Evolutionary conservation across 2,797 vertebrate species (phyloP), one percentile per base, ranked within the genome.

Genomic region (Mionectes olivaceus): DNA sequence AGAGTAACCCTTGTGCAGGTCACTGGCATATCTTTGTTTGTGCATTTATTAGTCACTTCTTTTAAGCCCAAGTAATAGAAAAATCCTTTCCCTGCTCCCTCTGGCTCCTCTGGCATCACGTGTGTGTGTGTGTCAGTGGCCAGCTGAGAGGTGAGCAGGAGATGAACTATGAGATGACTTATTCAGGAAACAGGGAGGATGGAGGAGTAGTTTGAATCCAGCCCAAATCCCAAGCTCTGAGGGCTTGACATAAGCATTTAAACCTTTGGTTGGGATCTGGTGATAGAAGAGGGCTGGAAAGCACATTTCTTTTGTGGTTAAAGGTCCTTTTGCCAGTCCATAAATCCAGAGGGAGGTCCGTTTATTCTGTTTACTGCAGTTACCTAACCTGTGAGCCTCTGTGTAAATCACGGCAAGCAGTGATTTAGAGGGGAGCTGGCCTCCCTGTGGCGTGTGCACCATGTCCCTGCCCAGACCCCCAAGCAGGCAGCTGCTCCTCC

Each of bases 291-390:
- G 73, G 39, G 70, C 84, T 95, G 92, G 59, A 59, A 96, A 80
- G 75, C 47, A 41, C 80, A 63, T 94, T 92, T 97, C 95, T 96
- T 94, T 91, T 83, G 88, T 93, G 93, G 96, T 93, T 95, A 97
- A 97, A 97, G 97, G 94, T 94, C 94, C 91, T 95, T 94, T 97
- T 97, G 94, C 95, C 91, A 94, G 96, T 95, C 95, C 97, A 98
- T 98, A 98, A 98, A 98, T 98, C 96, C 86, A 56, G 79, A 80
- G 90, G 47, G 83, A 97, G 86, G 95, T 96, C 95, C 96, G 96
- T 97, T 97, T 97, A 96, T 97, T 97, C 97, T 98, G 97, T 98
- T 98, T 98, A 98, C 97, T 96, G 96, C 95, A 95, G 97, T 98
- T 98, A 97, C 97, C 87, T 97, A 98, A 97, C 95, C 96, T 49